phyloP scores from a whole-genome alignment of 2,888 invertebrate genomes.

The Chaetogeoica ovagalla region DNA sequence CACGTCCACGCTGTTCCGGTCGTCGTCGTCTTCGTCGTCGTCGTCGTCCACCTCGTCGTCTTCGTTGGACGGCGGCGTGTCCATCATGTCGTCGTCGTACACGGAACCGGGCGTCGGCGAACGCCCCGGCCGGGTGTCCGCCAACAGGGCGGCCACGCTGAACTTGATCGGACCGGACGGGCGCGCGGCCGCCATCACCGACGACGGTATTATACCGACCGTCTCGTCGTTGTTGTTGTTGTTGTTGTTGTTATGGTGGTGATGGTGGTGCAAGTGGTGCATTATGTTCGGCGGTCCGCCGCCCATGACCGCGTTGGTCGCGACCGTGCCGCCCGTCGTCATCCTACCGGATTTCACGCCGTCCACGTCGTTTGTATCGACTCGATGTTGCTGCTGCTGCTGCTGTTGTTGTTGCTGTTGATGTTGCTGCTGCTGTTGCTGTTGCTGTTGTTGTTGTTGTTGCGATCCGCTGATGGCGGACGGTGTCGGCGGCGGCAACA shows the following conservation, averaged over 20 bases:
- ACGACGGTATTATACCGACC: conserved; percentile 48
- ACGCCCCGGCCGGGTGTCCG: conserved; percentile 71
- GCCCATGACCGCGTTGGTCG: conserved; percentile 12
- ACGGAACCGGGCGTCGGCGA: conserved; percentile 59
- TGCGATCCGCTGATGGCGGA: conserved; percentile 43
- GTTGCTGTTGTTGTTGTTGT: conserved; percentile 39
- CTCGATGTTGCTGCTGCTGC: neutral
- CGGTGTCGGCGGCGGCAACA: conserved; percentile 54
- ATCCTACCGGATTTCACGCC: conserved; percentile 17
- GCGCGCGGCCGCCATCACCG: conserved; percentile 41
- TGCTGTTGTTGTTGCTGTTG: conserved; percentile 34
- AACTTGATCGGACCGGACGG: conserved; percentile 67
- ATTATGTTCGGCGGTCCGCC: neutral
- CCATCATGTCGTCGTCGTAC: conserved; percentile 52
- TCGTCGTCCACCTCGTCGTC: conserved; percentile 59
- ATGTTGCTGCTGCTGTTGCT: conserved; percentile 27
- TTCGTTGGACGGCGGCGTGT: conserved; percentile 62
- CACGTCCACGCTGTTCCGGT: conserved; percentile 65
- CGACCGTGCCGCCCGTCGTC: neutral
- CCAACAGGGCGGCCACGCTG: conserved; percentile 84
- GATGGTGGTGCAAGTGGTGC: conserved; percentile 1
- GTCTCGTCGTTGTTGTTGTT: conserved; percentile 48
- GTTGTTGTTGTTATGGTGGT: conserved; percentile 34
- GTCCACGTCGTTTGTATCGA: neutral
- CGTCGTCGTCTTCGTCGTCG: conserved; percentile 61